Evolutionary conservation across 2,888 invertebrate genomes (phyloP).

Genomic region (Biston betularia): DNA sequence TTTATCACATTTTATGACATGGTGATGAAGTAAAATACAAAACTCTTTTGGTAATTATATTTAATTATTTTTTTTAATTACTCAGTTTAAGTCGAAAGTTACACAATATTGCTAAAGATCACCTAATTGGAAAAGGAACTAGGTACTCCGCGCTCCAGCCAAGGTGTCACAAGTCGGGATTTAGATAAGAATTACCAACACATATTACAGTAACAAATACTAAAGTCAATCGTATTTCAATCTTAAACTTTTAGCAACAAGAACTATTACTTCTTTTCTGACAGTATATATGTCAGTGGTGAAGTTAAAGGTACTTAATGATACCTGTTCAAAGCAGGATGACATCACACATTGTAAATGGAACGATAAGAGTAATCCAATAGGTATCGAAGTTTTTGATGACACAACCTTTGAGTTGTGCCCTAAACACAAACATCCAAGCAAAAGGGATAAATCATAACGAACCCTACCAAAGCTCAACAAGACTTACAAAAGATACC

Average conservation of each 20-base stretch:
- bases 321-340: conserved; percentile 67
- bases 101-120: conserved; percentile 17
- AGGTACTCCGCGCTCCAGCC: conserved; percentile 56
- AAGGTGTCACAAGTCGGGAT: conserved; percentile 69
- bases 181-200: conserved; percentile 62
- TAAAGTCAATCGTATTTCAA: conserved; percentile 35
- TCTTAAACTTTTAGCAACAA: conserved; percentile 15
- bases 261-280: conserved; percentile 6
- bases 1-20: not conserved
- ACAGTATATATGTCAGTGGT: conserved; percentile 32
- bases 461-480: not conserved
- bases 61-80: not conserved
- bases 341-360: conserved; percentile 74
- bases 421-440: not conserved
- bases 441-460: conserved; percentile 1
- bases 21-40: not conserved
- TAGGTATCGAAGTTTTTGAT: conserved; percentile 64
- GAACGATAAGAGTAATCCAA: conserved; percentile 70
- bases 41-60: not conserved
- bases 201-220: conserved; percentile 16
- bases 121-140: conserved; percentile 50
- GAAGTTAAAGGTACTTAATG: conserved; percentile 69
- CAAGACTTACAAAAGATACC: not conserved
- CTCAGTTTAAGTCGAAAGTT: not conserved
- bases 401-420: conserved; percentile 57